phyloP scores from a whole-genome alignment of 2,888 invertebrate genomes.

The Eilema sororculum region DNA sequence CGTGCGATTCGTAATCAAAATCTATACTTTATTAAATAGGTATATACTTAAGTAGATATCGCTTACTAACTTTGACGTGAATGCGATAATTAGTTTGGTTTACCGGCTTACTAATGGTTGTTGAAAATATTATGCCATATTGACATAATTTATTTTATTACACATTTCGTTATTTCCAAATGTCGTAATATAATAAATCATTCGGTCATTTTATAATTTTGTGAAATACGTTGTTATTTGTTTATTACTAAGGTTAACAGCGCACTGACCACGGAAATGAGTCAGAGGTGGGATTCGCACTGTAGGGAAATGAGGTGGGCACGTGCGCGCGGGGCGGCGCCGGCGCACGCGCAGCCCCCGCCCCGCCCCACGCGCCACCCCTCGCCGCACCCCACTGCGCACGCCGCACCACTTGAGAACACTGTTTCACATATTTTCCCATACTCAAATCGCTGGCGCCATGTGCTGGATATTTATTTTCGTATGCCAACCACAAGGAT shows the following conservation, averaged over 20 bases:
- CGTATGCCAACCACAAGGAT: constrained; percentile 8
- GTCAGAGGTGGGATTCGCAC: not conserved
- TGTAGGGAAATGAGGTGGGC: not conserved
- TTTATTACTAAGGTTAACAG: not conserved
- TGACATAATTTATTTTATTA: not conserved
- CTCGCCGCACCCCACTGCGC: constrained; percentile 1
- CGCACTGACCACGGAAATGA: not conserved
- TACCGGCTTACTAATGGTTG: not conserved
- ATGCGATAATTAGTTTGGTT: not conserved
- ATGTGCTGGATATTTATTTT: constrained; percentile 17
- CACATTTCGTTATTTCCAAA: not conserved
- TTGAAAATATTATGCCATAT: not conserved
- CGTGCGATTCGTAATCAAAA: no score
- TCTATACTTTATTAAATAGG: no score
- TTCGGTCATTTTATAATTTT: not conserved
- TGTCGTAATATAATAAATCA: not conserved
- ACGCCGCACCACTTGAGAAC: not conserved
- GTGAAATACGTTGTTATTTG: no score
- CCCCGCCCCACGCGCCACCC: constrained; percentile 19
- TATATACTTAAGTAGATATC: no score
- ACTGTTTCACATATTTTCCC: constrained; percentile 10
- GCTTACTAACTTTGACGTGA: not conserved
- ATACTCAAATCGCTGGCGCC: constrained; percentile 3
- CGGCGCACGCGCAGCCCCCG: constrained; percentile 24
- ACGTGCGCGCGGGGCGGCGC: constrained; percentile 18